Conservation (phyloP, 2,113 vertebrate species). For the Loxodonta africana region DNA sequence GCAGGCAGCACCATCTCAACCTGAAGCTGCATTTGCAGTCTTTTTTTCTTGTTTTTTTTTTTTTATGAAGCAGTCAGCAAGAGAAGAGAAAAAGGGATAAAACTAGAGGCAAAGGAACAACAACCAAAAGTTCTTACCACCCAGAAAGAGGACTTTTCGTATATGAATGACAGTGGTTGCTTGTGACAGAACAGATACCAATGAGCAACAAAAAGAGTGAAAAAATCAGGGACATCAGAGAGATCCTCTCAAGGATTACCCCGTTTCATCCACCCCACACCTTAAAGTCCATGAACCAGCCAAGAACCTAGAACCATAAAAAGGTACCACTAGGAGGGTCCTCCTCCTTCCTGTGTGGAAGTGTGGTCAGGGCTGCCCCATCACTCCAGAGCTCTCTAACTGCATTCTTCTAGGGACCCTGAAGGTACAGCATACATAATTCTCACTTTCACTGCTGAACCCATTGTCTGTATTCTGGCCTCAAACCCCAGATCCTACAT, state of each 20-base stretch:
- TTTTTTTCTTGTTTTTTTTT: neutral
- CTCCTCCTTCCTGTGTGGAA: neutral
- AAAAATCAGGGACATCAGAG: conserved; percentile 14
- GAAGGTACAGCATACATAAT: neutral
- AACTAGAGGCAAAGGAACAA: conserved; percentile 46
- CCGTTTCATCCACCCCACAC: neutral
- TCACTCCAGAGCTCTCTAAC: neutral
- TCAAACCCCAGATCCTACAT: neutral
- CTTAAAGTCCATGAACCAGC: neutral
- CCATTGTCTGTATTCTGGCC: conserved; percentile 10
- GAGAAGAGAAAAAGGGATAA: conserved; percentile 39
- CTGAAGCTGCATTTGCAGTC: conserved; percentile 31
- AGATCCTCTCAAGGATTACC: neutral
- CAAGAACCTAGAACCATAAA: neutral
- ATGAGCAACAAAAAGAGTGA: conserved; percentile 54
- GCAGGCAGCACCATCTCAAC: conserved; percentile 24
- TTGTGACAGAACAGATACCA: conserved; percentile 87
- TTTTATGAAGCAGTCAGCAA: conserved; percentile 67
- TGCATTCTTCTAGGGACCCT: neutral
- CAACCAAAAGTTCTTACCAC: conserved; percentile 90
- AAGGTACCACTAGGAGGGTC: neutral
- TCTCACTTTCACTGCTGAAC: conserved; percentile 46
- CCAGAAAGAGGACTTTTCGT: conserved; percentile 91
- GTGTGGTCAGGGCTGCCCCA: neutral
- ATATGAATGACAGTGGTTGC: conserved; percentile 92